phyloP scores from a whole-genome alignment of 1,140 invertebrate genomes.

The Notospermus geniculatus region DNA sequence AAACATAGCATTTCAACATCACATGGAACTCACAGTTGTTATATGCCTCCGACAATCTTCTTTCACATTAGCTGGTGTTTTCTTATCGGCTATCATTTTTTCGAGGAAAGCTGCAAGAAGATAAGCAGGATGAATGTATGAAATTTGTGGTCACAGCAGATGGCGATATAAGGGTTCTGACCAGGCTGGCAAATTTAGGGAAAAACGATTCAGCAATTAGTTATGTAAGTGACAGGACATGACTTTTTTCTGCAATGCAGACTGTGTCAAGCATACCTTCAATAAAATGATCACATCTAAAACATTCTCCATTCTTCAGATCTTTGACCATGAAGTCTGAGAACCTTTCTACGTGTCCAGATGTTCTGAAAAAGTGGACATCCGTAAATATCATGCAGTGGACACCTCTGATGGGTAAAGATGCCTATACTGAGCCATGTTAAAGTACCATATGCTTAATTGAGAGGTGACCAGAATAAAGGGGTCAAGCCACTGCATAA shows the following conservation, averaged over 20 bases:
- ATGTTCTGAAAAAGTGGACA: slow-evolving; percentile 80
- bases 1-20: neutral
- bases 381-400: too few relatives aligned
- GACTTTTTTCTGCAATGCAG: too few relatives aligned
- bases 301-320: slow-evolving; percentile 91
- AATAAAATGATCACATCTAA: slow-evolving; percentile 96
- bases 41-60: slow-evolving; percentile 46
- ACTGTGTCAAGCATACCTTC: slow-evolving; percentile 62
- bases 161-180: too few relatives aligned
- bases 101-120: slow-evolving; percentile 74
- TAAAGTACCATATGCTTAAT: too few relatives aligned
- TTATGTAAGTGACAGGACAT: too few relatives aligned
- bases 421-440: too few relatives aligned
- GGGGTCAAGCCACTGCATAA: too few relatives aligned
- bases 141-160: too few relatives aligned
- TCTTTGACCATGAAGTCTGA: slow-evolving; percentile 99
- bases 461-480: too few relatives aligned
- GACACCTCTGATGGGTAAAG: slow-evolving; percentile 1
- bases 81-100: slow-evolving; percentile 84
- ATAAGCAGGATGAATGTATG: too few relatives aligned
- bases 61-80: slow-evolving; percentile 68
- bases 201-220: too few relatives aligned
- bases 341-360: slow-evolving; percentile 98
- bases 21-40: slow-evolving; percentile 37
- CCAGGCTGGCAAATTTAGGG: too few relatives aligned